Evolutionary conservation across 2,113 vertebrate species (phyloP), one percentile per base, ranked within the genome.

Genomic region (Hemibagrus wyckioides): DNA sequence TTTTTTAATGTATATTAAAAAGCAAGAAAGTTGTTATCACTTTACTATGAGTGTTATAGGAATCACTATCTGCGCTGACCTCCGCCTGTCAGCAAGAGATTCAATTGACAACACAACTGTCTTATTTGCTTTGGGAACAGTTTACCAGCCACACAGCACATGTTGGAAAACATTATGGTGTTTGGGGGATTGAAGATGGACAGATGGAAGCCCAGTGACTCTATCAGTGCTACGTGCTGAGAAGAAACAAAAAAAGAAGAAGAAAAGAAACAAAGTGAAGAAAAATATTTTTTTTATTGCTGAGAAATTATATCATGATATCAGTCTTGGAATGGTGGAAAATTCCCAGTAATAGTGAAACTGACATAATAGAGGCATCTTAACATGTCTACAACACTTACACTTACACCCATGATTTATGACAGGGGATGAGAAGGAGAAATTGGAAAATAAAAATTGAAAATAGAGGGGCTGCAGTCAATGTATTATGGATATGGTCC

Each of bases 121-220:
- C 25, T 79, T 85, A 75, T 56, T 63, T 59, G 73, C 19, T 59
- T 63, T 77, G 84, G 56, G 56, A 61, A 77, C 19, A 30, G 28
- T 79, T 65, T 48, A 50, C 41, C 44, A 86, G 19, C 41, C 57
- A 84, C 44, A 36, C 9, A 80, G n/a, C 44, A 71, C 63, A 41
- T 79, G n/a, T 57, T 79, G 57, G n/a, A 48, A 50, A 36, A 17
- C 41, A 79, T 52, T 67, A 30, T 76, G 57, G 30, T n/a, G 30
- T 33, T 50, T 15, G 39, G 48, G 41, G 30, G 19, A 85, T n/a
- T 36, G 48, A 56, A 56, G 33, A 48, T 30, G 56, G 41, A 63
- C 56, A 59, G 9, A 30, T 61, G 56, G 39, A 57, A 85, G 19
- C 39, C 10, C 19, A 85, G 41, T 50, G 21, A 30, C 54, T 77